Conservation (phyloP, 2,113 vertebrate genomes). For the Orycteropus afer region DNA sequence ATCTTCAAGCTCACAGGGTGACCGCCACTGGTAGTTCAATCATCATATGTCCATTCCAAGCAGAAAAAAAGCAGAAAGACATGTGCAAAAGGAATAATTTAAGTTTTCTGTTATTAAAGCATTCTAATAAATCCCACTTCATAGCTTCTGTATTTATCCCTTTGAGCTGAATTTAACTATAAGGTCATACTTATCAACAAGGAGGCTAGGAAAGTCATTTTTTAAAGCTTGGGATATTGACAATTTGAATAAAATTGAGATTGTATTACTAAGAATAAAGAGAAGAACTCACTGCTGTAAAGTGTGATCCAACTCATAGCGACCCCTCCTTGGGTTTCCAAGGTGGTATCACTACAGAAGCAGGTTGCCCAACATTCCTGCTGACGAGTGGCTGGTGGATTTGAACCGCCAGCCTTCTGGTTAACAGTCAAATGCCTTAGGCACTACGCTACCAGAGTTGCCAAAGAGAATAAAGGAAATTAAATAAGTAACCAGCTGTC, state of each 20-base stretch:
- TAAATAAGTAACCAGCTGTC: background rate
- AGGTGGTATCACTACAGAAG: no score
- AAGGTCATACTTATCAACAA: background rate
- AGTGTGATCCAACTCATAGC: no score
- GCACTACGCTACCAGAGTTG: no score
- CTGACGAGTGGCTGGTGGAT: no score
- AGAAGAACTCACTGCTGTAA: no score
- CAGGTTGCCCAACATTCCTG: no score
- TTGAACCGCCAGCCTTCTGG: no score
- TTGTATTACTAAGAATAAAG: background rate
- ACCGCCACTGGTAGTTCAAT: background rate
- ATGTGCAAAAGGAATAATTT: background rate
- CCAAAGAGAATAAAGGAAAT: no score
- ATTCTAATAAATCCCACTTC: background rate
- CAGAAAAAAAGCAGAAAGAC: background rate
- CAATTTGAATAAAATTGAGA: slow-evolving; percentile 30
- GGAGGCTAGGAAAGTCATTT: background rate
- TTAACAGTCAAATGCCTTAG: no score
- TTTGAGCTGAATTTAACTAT: background rate
- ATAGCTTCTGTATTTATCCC: background rate
- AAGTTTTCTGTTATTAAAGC: background rate
- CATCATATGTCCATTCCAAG: background rate
- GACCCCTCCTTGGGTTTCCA: no score
- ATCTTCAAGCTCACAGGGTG: background rate
- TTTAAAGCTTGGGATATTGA: background rate